Conservation (phyloP, 2,888 invertebrate species). For the Andrena trimmerana region DNA sequence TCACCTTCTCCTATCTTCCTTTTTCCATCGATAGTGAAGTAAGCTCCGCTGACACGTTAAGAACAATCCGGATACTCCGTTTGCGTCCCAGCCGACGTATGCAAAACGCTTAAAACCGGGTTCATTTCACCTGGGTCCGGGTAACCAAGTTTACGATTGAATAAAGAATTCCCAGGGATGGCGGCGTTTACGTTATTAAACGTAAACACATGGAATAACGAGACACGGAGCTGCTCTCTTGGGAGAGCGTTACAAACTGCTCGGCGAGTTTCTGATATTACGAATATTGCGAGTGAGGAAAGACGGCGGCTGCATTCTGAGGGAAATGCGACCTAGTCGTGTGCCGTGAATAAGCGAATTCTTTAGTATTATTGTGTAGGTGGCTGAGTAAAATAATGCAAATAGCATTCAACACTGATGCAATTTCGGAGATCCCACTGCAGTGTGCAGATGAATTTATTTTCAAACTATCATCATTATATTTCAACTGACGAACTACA, state of each 20-base stretch:
- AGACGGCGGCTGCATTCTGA: background rate
- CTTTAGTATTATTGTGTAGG: background rate
- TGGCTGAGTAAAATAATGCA: background rate
- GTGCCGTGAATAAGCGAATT: background rate
- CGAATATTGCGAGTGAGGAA: conserved; percentile 17
- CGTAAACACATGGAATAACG: conserved; percentile 49
- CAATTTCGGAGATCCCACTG: too few species aligned
- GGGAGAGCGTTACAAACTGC: conserved; percentile 29
- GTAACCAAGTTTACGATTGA: conserved; percentile 40
- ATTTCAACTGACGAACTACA: too few species aligned
- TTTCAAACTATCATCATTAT: too few species aligned
- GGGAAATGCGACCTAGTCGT: background rate
- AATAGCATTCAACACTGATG: background rate
- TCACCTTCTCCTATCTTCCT: background rate
- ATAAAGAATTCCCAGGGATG: conserved; percentile 44
- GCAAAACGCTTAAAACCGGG: conserved; percentile 5
- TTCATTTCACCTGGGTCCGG: conserved; percentile 26
- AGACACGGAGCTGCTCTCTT: background rate
- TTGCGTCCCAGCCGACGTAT: background rate
- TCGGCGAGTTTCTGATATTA: conserved; percentile 36
- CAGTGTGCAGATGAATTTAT: too few species aligned
- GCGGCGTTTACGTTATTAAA: conserved; percentile 48
- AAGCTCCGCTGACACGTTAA: conserved; percentile 23
- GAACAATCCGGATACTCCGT: background rate
- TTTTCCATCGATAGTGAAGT: background rate